Conservation (phyloP, 1,140 invertebrate species). For the Melanaphis sacchari region DNA sequence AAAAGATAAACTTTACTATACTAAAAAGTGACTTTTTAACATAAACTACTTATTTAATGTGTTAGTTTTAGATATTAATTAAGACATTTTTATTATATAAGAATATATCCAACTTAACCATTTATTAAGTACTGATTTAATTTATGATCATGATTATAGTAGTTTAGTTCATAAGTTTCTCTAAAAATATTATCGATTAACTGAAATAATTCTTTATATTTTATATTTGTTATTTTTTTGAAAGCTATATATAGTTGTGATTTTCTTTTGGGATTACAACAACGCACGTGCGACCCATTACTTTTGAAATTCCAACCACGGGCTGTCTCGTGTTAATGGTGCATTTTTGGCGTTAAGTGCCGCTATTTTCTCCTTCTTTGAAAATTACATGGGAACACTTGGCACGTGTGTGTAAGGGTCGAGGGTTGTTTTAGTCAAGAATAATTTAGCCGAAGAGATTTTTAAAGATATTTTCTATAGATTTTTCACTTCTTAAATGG, state of each 20-base stretch:
- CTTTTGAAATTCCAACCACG: constrained; percentile 35
- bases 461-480: constrained; percentile 45
- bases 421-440: background rate
- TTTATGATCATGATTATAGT: background rate
- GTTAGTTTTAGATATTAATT: background rate
- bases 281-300: background rate
- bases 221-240: background rate
- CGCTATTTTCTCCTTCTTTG: constrained; percentile 22
- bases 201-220: background rate
- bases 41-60: background rate
- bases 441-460: constrained; percentile 55
- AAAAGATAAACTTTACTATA: background rate
- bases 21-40: background rate
- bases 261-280: constrained; percentile 21
- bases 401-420: constrained; percentile 8
- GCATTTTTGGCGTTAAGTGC: constrained; percentile 32
- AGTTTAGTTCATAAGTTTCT: background rate
- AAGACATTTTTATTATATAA: background rate
- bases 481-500: constrained; percentile 44
- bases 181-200: background rate
- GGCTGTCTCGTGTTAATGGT: constrained; percentile 6
- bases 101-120: background rate
- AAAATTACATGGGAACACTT: constrained; percentile 29
- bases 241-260: background rate
- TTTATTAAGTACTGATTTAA: background rate